These are phyloP conservation scores for Nemapogon koenigi DNA, from an alignment of 2,888 invertebrate species.

Conservation along the genomic window DNA sequence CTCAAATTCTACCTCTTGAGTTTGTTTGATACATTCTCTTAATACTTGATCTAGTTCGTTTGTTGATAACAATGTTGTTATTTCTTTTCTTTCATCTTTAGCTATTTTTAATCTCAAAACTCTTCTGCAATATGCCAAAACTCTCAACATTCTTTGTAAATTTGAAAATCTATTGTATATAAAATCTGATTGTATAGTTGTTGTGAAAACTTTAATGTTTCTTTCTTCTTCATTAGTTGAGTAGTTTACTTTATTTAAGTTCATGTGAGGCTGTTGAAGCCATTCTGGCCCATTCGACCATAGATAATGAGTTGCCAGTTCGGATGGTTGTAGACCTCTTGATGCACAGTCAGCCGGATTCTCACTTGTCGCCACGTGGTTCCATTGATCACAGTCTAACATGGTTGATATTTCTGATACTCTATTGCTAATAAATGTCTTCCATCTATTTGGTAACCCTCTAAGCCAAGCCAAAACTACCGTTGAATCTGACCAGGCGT, in stretches of 20 bases:
- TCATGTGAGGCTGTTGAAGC: neutral
- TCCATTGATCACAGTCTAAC: conserved; percentile 16
- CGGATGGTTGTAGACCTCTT: conserved; percentile 16
- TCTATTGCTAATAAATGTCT: conserved; percentile 20
- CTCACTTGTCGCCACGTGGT: conserved; percentile 16
- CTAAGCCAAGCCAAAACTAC: conserved; percentile 19
- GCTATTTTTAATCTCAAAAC: neutral
- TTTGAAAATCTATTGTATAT: conserved; percentile 8
- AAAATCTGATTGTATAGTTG: neutral
- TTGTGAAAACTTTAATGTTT: neutral
- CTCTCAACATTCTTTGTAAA: neutral
- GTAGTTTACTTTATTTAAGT: neutral
- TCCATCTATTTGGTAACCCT: conserved; percentile 19
- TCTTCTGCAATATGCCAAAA: conserved; percentile 8
- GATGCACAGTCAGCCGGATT: conserved; percentile 23
- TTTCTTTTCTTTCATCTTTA: neutral
- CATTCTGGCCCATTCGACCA: conserved; percentile 17
- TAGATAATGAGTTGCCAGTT: conserved; percentile 11
- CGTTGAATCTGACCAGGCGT: conserved; percentile 20
- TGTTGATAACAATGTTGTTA: neutral
- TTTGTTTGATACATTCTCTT: conserved; percentile 2
- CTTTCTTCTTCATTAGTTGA: neutral
- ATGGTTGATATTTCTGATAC: conserved; percentile 18
- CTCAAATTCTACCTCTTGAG: neutral
- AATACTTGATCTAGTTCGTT: neutral